These are phyloP conservation scores for Drosophila subsilvestris DNA, from an alignment of 2,888 invertebrate species.

Conservation along the genomic window DNA sequence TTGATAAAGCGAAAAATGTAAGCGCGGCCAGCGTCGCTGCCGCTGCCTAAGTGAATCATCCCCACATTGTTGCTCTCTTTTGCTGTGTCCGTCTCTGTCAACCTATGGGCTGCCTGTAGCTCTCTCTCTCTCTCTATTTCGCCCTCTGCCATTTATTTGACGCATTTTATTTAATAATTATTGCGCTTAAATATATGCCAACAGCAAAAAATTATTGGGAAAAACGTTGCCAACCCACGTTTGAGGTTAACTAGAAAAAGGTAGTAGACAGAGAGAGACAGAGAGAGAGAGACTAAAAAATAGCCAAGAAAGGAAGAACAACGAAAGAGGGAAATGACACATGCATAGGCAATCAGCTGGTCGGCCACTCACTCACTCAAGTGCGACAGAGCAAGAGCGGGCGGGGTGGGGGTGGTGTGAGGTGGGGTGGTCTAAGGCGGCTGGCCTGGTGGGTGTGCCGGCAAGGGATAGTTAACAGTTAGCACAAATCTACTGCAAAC, in stretches of 20 bases:
- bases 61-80: constrained; percentile 15
- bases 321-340: constrained; percentile 43
- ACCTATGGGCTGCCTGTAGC: neutral
- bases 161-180: constrained; percentile 31
- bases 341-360: constrained; percentile 63
- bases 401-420: constrained; percentile 12
- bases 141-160: constrained; percentile 37
- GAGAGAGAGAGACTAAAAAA: neutral
- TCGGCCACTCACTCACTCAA: constrained; percentile 1
- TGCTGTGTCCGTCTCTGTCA: neutral
- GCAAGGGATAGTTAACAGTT: constrained; percentile 18
- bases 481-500: constrained; percentile 52
- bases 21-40: constrained; percentile 24
- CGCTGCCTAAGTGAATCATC: constrained; percentile 55
- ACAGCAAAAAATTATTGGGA: constrained; percentile 30
- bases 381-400: neutral
- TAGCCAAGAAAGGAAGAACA: constrained; percentile 2
- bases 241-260: constrained; percentile 59
- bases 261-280: constrained; percentile 5
- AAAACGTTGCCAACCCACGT: constrained; percentile 48
- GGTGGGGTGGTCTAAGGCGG: constrained; percentile 6
- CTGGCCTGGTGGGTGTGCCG: constrained; percentile 7
- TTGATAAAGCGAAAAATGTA: constrained; percentile 61
- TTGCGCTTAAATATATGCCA: neutral
- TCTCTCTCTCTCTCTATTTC: constrained; percentile 11